Evolutionary conservation across 1,140 invertebrate genomes (phyloP), one percentile per base, ranked within the genome.

Genomic region (Sitophilus oryzae): DNA sequence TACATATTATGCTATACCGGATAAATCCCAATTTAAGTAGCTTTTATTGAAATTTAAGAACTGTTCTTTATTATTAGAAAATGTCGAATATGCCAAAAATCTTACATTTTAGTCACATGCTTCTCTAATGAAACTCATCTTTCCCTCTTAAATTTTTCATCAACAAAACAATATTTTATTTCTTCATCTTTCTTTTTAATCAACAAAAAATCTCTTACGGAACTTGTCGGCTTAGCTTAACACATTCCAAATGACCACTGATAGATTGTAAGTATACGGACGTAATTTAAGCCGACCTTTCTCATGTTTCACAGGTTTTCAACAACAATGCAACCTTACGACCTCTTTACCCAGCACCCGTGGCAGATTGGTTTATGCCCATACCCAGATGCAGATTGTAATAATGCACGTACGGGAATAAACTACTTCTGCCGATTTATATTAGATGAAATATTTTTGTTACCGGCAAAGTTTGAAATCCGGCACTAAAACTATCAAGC

Each of bases 271-370:
- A 11, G 25, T 30, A 30, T 30, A 30, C 25, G 25, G 25, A 5
- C 5, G 25, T 30, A 6, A 30, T 11, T 30, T 30, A 30, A 30
- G 25, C 25, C 25, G 5, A 30, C 25, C 25, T 6, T 11, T 11
- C 5, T 11, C 25, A 41, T 14, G 15, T 19, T 41, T 41, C 18
- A 41, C 14, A 15, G 21, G 9, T 19, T 21, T 19, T 44, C 20
- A 44, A 8, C 41, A 44, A 11, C 19, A 10, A 22, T 44, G 41
- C 21, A 46, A 46, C 23, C 44, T 46, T 30, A 11, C 44, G 44
- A 46, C 44, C 44, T 46, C 21, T 46, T 46, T 46, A 46, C 11
- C 21, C 18, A 46, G 10, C 44, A 46, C 5, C 21, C 44, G 15
- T 46, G 18, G 19, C 21, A 34, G 44, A 30, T 18, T 46, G 23